Conservation (phyloP, 2,113 vertebrate species). For the Ictalurus furcatus region DNA sequence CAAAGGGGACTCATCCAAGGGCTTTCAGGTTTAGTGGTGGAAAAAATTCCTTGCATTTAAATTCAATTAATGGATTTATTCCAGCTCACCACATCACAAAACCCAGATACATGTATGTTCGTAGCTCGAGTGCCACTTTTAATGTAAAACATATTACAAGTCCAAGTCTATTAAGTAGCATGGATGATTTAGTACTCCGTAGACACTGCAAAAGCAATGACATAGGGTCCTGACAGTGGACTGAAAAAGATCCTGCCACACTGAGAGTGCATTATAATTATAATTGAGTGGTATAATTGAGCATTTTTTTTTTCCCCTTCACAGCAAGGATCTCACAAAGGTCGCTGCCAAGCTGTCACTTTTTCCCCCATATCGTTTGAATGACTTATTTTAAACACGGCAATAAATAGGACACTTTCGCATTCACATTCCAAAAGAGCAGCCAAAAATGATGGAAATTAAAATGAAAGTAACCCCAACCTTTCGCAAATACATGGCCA, state of each 20-base stretch:
- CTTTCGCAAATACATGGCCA: slow-evolving; percentile 24
- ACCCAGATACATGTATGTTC: not conserved
- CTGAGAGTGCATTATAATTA: slow-evolving; percentile 36
- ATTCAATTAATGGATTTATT: not conserved
- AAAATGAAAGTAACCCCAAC: slow-evolving; percentile 33
- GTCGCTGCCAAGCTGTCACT: slow-evolving; percentile 29
- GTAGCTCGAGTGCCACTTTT: not conserved
- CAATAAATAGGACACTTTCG: slow-evolving; percentile 23
- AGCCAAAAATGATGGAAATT: slow-evolving; percentile 30
- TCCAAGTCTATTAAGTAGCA: not conserved
- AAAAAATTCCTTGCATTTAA: not conserved
- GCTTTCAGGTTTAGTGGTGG: not conserved
- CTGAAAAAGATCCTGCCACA: slow-evolving; percentile 17
- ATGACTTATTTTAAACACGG: slow-evolving; percentile 24
- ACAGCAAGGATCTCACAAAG: slow-evolving; percentile 8
- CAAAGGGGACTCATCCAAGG: not conserved
- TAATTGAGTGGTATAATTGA: slow-evolving; percentile 28
- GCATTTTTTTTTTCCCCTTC: slow-evolving; percentile 9
- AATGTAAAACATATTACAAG: not conserved
- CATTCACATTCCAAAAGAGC: slow-evolving; percentile 24
- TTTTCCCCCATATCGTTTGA: slow-evolving; percentile 14
- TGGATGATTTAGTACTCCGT: slow-evolving; percentile 4
- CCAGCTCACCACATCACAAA: not conserved
- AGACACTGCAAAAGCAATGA: slow-evolving; percentile 18
- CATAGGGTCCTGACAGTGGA: slow-evolving; percentile 28